Evolutionary conservation across 2,888 invertebrate genomes (phyloP).

Genomic region (Drosophila paramelanica): DNA sequence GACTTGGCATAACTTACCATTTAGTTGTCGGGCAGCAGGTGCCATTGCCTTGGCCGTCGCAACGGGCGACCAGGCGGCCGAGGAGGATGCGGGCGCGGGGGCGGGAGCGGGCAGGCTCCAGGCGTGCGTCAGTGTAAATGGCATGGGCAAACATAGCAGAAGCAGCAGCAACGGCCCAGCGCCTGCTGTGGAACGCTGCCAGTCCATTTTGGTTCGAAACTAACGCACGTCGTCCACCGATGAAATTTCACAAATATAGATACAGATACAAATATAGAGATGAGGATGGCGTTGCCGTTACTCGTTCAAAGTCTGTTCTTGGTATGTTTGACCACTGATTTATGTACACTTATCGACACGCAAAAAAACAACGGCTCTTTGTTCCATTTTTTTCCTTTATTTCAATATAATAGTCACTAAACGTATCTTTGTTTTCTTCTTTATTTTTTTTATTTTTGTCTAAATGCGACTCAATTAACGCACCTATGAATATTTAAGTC

Average conservation of each 20-base stretch:
- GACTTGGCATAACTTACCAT: constrained; percentile 60
- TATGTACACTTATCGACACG: constrained; percentile 67
- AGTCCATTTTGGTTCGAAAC: constrained; percentile 53
- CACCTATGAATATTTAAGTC: constrained; percentile 41
- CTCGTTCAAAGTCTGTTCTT: constrained; percentile 32
- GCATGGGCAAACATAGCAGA: constrained; percentile 46
- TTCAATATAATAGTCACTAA: constrained; percentile 2
- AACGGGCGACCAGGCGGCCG: constrained; percentile 33
- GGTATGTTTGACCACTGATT: constrained; percentile 36
- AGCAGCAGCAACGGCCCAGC: constrained; percentile 42
- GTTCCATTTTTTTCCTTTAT: constrained; percentile 67
- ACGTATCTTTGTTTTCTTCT: not conserved
- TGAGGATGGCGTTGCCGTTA: constrained; percentile 34
- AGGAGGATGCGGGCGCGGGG: constrained; percentile 20
- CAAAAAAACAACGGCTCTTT: constrained; percentile 68
- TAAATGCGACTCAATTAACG: constrained; percentile 29
- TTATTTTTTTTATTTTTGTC: too few relatives aligned
- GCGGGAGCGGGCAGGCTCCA: constrained; percentile 59
- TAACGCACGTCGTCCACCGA: constrained; percentile 11
- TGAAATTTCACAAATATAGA: constrained; percentile 11
- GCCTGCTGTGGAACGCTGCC: constrained; percentile 51
- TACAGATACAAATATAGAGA: constrained; percentile 6
- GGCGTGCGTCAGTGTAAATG: constrained; percentile 48
- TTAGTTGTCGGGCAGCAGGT: constrained; percentile 56
- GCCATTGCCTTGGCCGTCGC: constrained; percentile 25